Evolutionary conservation across 2,113 vertebrate genomes (phyloP), one percentile per base, ranked within the genome.

Genomic region (Prionailurus viverrinus): DNA sequence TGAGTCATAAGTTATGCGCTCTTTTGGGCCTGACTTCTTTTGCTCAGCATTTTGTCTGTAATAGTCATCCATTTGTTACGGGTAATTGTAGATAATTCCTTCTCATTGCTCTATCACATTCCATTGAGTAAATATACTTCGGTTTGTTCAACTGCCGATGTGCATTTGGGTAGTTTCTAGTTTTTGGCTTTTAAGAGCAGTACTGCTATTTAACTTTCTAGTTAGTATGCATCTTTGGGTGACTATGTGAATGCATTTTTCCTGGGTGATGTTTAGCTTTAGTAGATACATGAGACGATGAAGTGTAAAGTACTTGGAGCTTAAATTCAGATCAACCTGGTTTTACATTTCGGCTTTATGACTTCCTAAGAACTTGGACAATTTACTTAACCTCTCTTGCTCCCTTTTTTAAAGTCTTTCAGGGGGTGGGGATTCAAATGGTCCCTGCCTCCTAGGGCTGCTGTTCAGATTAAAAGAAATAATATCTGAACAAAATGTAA

Each of bases 391-490:
- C 74, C 12, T 81, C 55, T 97, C 58, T 96, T 87, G 12, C 21
- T 96, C 31, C 16, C 36, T 36, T 94, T 92, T 92, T 65, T 65
- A 80, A 88, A 83, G 96, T 78, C 33, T 83, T 31, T 83, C 61
- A 87, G 58, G 69, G 21, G 36, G 41, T 76, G 45, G 29, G 2
- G 15, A 89, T 94, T 95, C 76, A 95, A 76, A 65, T 65, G 73
- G 68, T 95, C 76, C 19, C 31, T 94, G 25, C 65, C 11, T 83
- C 25, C 27, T 14, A 96, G 2, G 16, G 4, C 41, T 92, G 36
- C n/a, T 91, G 15, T 93, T 89, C 63, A 80, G n/a, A 74, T 73
- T 3, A 93, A 94, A 96, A 83, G 31, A 90, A 93, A 97, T 48
- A 79, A 73, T 90, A 5, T 33, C 61, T 76, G 39, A 4, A 31